These are phyloP conservation scores for Polylopha cassiicola DNA, from an alignment of 2,888 invertebrate genomes.

Conservation along the genomic window DNA sequence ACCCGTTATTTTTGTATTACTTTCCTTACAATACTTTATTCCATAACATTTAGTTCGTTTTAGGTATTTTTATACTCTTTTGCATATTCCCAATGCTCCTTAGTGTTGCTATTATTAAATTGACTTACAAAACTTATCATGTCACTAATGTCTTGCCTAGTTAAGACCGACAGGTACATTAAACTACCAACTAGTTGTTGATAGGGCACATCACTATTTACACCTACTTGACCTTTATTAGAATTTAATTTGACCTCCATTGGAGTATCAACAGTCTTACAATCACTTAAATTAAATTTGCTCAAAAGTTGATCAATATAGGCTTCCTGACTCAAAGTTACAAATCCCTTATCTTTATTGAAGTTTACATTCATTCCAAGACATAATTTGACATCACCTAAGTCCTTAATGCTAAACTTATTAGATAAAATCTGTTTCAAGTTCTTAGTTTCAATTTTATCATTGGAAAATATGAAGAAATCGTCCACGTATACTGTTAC, in stretches of 20 bases:
- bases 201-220: slow-evolving; percentile 1
- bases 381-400: background rate
- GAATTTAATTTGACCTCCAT: slow-evolving; percentile 20
- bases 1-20: background rate
- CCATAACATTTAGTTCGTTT: background rate
- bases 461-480: no score
- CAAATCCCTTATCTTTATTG: no score
- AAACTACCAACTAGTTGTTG: slow-evolving; percentile 4
- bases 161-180: slow-evolving; percentile 5
- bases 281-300: slow-evolving; percentile 18
- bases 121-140: slow-evolving; percentile 7
- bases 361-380: slow-evolving; percentile 2
- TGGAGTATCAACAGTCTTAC: slow-evolving; percentile 17
- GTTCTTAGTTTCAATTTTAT: no score
- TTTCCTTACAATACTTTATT: background rate
- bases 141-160: slow-evolving; percentile 5
- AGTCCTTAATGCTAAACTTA: background rate
- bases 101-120: slow-evolving; percentile 3
- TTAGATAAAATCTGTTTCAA: no score
- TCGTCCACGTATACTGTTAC: no score
- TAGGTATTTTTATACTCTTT: slow-evolving; percentile 8
- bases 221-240: slow-evolving; percentile 6
- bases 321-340: slow-evolving; percentile 14
- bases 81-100: slow-evolving; percentile 2
- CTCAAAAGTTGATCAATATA: slow-evolving; percentile 12